Percentiles rank a stretch among this genome's conserved stretches.
These are phyloP conservation scores for Virgularia gustaviana DNA, from an alignment of 92 coral and sea anemone genomes.

Conservation along the genomic window DNA sequence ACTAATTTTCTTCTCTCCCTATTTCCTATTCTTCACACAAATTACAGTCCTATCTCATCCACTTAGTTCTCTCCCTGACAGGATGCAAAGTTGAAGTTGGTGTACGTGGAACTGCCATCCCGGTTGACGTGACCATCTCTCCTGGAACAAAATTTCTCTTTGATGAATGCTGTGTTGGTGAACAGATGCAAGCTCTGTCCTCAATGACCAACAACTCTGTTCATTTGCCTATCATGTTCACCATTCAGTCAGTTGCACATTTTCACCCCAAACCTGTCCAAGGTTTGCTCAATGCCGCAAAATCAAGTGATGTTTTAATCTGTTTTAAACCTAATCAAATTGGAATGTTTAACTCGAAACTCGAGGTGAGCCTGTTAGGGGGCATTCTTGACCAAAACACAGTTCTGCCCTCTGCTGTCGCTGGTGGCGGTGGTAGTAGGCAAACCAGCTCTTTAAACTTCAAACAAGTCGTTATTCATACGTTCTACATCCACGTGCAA, in stretches of 20 bases:
- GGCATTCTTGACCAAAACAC: constrained; percentile 55
- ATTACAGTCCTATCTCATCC: too few relatives aligned
- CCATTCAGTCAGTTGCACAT: constrained; percentile 75
- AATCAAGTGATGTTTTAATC: constrained; percentile 72
- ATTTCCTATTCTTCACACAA: too few relatives aligned
- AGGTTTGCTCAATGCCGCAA: constrained; percentile 63
- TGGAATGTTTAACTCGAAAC: constrained; percentile 70
- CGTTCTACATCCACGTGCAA: constrained; percentile 57
- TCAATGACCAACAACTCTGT: constrained; percentile 87
- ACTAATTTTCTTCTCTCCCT: not conserved
- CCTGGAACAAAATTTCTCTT: constrained; percentile 83
- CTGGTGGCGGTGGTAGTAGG: too few relatives aligned
- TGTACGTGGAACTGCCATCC: constrained; percentile 81
- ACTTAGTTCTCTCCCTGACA: too few relatives aligned
- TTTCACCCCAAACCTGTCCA: constrained; percentile 76
- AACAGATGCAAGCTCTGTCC: constrained; percentile 78
- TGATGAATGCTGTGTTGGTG: constrained; percentile 81
- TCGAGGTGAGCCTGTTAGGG: constrained; percentile 71
- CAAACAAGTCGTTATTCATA: constrained; percentile 76
- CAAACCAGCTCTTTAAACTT: constrained; percentile 4
- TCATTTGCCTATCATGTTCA: constrained; percentile 67
- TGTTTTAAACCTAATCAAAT: constrained; percentile 92
- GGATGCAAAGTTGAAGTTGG: constrained; percentile 87
- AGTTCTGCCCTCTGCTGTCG: too few relatives aligned
- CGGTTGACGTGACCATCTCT: constrained; percentile 73